Percentiles rank a stretch among this genome's conserved stretches.
Conservation (phyloP, 2,797 vertebrate genomes). For the Epinephelus awoara region DNA sequence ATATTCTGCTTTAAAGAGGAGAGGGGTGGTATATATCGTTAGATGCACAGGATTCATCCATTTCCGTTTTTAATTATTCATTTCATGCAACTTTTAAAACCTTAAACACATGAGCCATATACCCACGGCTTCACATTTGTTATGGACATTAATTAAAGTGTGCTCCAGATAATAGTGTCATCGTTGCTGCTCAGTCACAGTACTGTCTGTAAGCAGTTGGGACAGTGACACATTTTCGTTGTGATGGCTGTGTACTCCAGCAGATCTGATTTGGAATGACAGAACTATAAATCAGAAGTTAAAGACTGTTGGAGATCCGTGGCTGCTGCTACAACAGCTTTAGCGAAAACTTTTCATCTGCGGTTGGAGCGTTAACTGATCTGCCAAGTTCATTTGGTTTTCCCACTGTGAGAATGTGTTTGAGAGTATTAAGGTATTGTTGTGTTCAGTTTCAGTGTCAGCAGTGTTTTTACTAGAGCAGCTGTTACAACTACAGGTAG, state of each 20-base stretch:
- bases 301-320: neutral
- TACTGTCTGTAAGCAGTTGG: neutral
- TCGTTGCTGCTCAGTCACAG: slow-evolving; percentile 4
- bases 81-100: slow-evolving; percentile 56
- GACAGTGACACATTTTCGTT: no score
- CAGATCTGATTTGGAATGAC: neutral
- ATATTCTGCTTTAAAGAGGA: slow-evolving; percentile 52
- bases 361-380: no score
- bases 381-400: no score
- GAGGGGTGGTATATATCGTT: slow-evolving; percentile 38
- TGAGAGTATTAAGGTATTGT: no score
- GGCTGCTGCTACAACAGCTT: no score
- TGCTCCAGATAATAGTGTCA: slow-evolving; percentile 21
- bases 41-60: slow-evolving; percentile 34
- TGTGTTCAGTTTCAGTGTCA: no score
- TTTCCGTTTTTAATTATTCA: slow-evolving; percentile 71
- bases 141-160: neutral
- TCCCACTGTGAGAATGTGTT: no score
- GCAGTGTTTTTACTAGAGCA: no score
- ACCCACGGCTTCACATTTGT: slow-evolving; percentile 21
- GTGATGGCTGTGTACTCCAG: no score
- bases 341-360: no score
- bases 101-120: slow-evolving; percentile 40
- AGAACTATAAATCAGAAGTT: neutral
- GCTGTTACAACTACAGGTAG: no score